Conservation (phyloP, 2,113 vertebrate species). For the Phyllostomus hastatus region DNA sequence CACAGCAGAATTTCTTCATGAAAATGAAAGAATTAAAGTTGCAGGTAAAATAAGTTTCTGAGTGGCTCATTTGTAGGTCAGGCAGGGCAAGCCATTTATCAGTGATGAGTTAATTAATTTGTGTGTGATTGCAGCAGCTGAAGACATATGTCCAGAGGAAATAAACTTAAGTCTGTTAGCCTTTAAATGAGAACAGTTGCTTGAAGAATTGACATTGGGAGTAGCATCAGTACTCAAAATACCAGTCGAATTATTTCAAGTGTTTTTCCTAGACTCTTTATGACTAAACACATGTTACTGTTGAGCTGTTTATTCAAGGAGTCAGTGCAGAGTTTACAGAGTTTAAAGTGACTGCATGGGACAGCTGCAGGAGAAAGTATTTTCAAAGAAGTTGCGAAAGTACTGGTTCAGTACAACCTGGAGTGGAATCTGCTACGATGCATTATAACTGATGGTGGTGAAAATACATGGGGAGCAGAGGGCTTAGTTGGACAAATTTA, state of each 20-base stretch:
- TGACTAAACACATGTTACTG: neutral
- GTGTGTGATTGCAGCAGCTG: neutral
- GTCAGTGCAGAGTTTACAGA: neutral
- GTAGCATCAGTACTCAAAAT: neutral
- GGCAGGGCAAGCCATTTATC: neutral
- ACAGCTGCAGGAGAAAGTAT: neutral
- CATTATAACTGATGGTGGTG: neutral
- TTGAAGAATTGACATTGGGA: neutral
- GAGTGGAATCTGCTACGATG: neutral
- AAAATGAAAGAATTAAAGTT: neutral
- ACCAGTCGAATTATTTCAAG: slow-evolving; percentile 3
- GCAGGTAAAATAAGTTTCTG: neutral
- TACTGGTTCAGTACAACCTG: neutral
- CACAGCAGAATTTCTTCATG: slow-evolving; percentile 19
- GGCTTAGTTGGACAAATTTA: neutral
- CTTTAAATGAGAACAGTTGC: neutral
- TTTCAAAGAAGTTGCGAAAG: neutral
- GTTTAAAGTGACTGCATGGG: neutral
- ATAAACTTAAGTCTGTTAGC: neutral
- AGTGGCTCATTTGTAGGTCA: slow-evolving; percentile 13
- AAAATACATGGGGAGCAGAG: neutral
- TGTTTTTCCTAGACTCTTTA: neutral
- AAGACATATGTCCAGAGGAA: neutral
- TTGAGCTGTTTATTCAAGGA: neutral
- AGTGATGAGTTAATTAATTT: neutral